A percentile compares a stretch with the other conserved stretches of the same genome.
These are phyloP conservation scores for Poecilobothrus nobilitatus DNA, from an alignment of 2,888 invertebrate genomes.

Conservation along the genomic window DNA sequence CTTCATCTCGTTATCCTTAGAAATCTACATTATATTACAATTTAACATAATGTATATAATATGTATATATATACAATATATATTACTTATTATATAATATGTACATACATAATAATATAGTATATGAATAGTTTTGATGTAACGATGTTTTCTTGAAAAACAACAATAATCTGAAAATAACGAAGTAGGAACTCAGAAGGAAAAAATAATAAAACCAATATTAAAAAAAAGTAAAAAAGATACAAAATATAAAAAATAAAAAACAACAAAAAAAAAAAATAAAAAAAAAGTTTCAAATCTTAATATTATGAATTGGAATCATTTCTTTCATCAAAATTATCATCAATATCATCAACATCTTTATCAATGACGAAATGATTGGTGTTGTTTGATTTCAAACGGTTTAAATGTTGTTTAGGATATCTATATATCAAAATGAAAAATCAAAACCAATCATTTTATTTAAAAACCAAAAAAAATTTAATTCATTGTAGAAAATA, in stretches of 20 bases:
- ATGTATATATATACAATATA: too few species aligned
- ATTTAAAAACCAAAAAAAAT: not conserved
- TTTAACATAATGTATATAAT: too few species aligned
- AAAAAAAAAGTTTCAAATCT: not conserved
- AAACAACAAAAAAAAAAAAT: not conserved
- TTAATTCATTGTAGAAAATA: too few species aligned
- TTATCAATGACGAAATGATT: not conserved
- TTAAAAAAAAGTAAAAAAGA: not conserved
- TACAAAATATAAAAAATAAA: not conserved
- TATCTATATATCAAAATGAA: not conserved
- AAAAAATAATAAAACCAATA: not conserved
- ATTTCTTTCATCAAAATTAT: slow-evolving; percentile 2
- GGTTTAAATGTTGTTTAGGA: not conserved
- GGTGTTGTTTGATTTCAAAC: not conserved
- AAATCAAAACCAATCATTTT: not conserved
- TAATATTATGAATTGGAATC: not conserved
- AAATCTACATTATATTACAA: too few species aligned
- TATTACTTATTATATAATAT: too few species aligned
- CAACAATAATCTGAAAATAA: too few species aligned
- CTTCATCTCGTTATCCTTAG: too few species aligned
- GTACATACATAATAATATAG: too few species aligned
- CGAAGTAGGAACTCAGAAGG: too few species aligned
- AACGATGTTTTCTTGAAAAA: too few species aligned
- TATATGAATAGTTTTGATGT: too few species aligned
- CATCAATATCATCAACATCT: not conserved